A percentile compares a stretch with the other conserved stretches of the same genome.
These are phyloP conservation scores for Oreochromis aureus DNA, from an alignment of 2,113 vertebrate genomes.

Conservation along the genomic window DNA sequence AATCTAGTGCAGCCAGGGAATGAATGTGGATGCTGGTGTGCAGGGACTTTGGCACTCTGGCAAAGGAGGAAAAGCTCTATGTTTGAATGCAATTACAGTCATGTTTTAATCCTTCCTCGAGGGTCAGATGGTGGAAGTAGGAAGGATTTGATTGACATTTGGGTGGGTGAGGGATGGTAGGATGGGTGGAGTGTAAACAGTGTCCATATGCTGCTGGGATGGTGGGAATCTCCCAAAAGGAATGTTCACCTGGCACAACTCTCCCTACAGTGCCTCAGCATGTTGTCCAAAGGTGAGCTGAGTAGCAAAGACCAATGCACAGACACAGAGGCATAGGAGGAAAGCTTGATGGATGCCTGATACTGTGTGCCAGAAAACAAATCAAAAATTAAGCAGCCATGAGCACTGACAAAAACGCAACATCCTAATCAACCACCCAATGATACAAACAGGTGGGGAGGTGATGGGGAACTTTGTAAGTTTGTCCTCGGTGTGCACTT, in stretches of 20 bases:
- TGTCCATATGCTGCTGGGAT: constrained; percentile 66
- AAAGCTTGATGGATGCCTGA: background rate
- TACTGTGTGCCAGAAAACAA: constrained; percentile 27
- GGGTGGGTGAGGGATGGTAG: constrained; percentile 37
- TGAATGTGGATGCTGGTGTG: constrained; percentile 6
- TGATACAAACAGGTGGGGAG: background rate
- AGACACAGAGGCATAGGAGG: background rate
- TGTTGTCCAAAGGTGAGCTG: constrained; percentile 42
- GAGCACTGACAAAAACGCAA: constrained; percentile 9
- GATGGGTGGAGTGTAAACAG: constrained; percentile 42
- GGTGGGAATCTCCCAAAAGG: constrained; percentile 49
- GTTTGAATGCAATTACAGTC: constrained; percentile 59
- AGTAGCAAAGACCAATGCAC: background rate
- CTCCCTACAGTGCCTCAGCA: constrained; percentile 8
- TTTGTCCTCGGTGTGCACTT: background rate
- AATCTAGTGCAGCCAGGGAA: constrained; percentile 20
- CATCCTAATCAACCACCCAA: constrained; percentile 39
- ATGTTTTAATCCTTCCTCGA: constrained; percentile 30
- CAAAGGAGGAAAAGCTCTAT: constrained; percentile 30
- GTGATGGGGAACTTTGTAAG: background rate
- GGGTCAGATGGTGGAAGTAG: constrained; percentile 11
- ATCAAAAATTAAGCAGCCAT: constrained; percentile 8
- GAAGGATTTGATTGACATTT: constrained; percentile 43
- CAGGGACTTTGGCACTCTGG: background rate
- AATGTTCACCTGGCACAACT: constrained; percentile 50